phyloP scores from a whole-genome alignment of 2,797 vertebrate genomes.

The Myotis daubentonii region DNA sequence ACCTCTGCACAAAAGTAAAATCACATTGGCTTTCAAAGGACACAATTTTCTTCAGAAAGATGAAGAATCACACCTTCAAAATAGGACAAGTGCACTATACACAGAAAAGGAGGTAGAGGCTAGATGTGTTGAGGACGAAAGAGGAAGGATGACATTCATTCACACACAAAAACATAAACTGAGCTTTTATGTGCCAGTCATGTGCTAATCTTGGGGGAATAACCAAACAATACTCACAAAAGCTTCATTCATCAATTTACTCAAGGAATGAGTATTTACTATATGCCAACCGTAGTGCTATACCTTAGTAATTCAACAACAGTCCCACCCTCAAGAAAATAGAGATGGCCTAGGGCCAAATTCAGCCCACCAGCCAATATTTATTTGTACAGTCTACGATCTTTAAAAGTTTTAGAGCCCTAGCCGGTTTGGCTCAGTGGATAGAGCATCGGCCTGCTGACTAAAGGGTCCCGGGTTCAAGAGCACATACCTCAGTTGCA shows the following conservation, averaged over 20 bases:
- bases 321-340: background rate
- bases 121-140: background rate
- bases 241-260: background rate
- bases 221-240: background rate
- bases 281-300: background rate
- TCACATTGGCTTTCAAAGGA: conserved; percentile 27
- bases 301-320: background rate
- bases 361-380: background rate
- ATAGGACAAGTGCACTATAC: background rate
- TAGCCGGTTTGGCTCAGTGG: too few relatives aligned
- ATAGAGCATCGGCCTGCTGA: too few relatives aligned
- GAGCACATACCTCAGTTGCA: too few relatives aligned
- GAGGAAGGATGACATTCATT: background rate
- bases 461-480: too few relatives aligned
- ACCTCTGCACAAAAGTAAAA: background rate
- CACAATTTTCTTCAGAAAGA: conserved; percentile 31
- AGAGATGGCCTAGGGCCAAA: background rate
- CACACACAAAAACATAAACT: background rate
- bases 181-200: background rate
- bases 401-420: background rate
- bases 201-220: background rate
- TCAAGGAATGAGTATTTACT: background rate
- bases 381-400: background rate
- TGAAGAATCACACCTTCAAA: conserved; percentile 13
- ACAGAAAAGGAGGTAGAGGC: background rate